A percentile compares a stretch with the other conserved stretches of the same genome.
These are phyloP conservation scores for Amyelois transitella DNA, from an alignment of 1,140 invertebrate genomes.

Conservation along the genomic window DNA sequence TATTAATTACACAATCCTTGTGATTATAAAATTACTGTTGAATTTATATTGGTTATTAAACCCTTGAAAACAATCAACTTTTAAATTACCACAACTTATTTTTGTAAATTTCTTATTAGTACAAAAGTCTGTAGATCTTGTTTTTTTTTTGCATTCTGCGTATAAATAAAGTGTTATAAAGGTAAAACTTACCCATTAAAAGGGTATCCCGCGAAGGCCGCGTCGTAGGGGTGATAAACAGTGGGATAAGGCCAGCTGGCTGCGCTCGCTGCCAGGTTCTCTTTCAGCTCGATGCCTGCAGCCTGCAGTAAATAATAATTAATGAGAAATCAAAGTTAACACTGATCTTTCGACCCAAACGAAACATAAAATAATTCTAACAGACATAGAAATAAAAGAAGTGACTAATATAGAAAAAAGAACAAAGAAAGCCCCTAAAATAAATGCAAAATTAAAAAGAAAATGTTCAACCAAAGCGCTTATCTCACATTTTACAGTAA, in stretches of 20 bases:
- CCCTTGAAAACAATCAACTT: too few species aligned
- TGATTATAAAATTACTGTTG: too few species aligned
- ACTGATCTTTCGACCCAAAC: background rate
- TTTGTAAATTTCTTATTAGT: too few species aligned
- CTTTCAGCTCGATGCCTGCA: conserved; percentile 88
- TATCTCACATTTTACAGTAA: background rate
- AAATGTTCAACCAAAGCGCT: background rate
- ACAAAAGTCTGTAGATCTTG: background rate
- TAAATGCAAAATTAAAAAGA: background rate
- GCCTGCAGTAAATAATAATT: conserved; percentile 65
- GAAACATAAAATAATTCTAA: background rate
- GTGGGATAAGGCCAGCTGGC: conserved; percentile 90
- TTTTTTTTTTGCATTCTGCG: background rate
- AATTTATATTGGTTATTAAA: too few species aligned
- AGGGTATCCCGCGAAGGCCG: conserved; percentile 90
- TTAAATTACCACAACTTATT: too few species aligned
- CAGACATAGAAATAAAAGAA: background rate
- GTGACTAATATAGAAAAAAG: background rate
- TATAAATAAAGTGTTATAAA: conserved; percentile 7
- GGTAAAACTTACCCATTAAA: conserved; percentile 89
- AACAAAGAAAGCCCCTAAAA: background rate
- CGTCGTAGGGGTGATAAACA: conserved; percentile 92
- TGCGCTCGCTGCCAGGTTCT: conserved; percentile 87
- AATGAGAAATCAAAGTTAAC: background rate
- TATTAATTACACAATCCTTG: too few species aligned